Evolutionary conservation across 1,140 invertebrate genomes (phyloP).

Genomic region (Anthonomus grandis): DNA sequence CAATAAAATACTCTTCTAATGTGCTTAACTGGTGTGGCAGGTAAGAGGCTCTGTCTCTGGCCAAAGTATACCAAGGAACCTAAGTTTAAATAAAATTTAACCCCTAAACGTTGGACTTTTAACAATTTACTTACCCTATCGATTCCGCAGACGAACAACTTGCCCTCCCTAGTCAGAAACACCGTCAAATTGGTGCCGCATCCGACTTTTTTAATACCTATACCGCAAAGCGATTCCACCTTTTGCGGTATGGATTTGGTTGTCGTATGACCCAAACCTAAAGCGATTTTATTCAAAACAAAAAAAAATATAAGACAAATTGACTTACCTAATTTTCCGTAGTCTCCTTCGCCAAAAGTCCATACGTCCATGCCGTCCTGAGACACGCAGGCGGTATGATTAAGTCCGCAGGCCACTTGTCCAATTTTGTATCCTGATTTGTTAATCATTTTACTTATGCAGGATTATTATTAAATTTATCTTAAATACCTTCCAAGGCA

Average conservation of each 20-base stretch:
- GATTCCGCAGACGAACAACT: constrained; percentile 61
- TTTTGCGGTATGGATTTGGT: constrained; percentile 57
- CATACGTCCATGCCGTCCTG: constrained; percentile 59
- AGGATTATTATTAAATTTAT: background rate
- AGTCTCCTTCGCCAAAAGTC: constrained; percentile 68
- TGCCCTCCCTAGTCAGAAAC: constrained; percentile 60
- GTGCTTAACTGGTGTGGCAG: constrained; percentile 49
- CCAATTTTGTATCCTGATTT: constrained; percentile 45
- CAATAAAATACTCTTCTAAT: constrained; percentile 54
- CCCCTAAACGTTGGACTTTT: background rate
- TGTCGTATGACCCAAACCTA: constrained; percentile 57
- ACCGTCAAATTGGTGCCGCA: constrained; percentile 65
- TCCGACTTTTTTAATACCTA: constrained; percentile 59
- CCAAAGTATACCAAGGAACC: constrained; percentile 57
- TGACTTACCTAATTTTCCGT: constrained; percentile 55
- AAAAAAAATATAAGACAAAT: too few species aligned
- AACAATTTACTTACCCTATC: constrained; percentile 49
- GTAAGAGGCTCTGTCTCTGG: constrained; percentile 42
- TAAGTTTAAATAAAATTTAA: background rate
- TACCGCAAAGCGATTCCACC: constrained; percentile 56
- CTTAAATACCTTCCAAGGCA: constrained; percentile 44
- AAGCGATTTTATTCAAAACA: background rate
- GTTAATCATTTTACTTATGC: background rate
- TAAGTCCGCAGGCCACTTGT: constrained; percentile 58
- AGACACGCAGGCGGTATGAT: constrained; percentile 63